Base-by-base conservation (phyloP, 2,113 vertebrate genomes). In the Crocuta crocuta region DNA sequence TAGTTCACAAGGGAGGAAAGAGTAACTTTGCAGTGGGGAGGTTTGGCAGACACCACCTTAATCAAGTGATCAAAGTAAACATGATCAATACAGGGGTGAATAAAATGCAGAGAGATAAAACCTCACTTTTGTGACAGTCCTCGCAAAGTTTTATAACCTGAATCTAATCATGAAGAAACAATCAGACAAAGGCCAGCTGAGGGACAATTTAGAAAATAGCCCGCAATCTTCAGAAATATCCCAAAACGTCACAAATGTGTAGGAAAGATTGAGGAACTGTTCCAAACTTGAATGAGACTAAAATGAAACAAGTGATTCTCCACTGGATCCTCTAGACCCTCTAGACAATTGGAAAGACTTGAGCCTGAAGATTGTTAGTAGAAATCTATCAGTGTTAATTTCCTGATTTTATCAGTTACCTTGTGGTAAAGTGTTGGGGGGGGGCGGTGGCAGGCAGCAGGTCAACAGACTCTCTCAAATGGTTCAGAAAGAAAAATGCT, bases 371-470 rank as follows among this genome's bases (percentile, higher is more conserved):
- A 28, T 13, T 19, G 1, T 63, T 61, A 13, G 7, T 55, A n/a
- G 74, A n/a, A 63, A 53, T 3, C 28, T 4, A 76, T 11, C 0
- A 3, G 2, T 45, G 48, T 31, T 28, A 5, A 45, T 81, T 61
- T 84, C 26, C n/a, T 63, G 50, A 45, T 65, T 89, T 39, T 26
- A 7, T n/a, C 21, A 35, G 13, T 50, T 66, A 45, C 16, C 16
- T 65, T 55, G 13, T 71, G n/a, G 28, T 68, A 2, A 73, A 12
- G 5, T 31, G 2, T 7, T 33, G 55, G 39, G 17, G 17, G 1
- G 13, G 16, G 9, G 45, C 6, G 1, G 1, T 5, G 4, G 48
- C 2, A 10, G 28, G 17, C 15, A 39, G 39, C 17, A 1, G 7
- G 10, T 43, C 58, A 28, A 10, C 23, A 33, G 35, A 70, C 58